Base-by-base conservation (phyloP, 2,113 vertebrate species). In the Pteruthius melanotis region DNA sequence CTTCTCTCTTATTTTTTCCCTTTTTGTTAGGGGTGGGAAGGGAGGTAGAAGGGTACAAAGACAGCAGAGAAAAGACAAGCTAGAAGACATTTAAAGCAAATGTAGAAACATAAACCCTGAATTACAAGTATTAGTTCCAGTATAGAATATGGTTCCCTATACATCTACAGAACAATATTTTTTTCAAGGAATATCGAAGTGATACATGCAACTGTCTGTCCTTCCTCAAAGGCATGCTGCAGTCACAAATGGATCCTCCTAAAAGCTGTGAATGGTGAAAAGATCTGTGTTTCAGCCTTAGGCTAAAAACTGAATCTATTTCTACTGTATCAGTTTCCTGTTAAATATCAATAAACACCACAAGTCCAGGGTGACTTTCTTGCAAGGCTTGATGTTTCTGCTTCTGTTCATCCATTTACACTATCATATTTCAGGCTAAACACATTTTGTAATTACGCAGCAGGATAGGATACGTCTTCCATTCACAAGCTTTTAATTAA, bases 401-500 rank as follows among this genome's bases (percentile, higher is more conserved):
- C 71, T 87, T 90, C 85, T 94, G 56, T 90, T 92, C 85, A 50
- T 66, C 79, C 83, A 68, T 83, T 92, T 80, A 77, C 1, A 2
- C 61, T 74, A 35, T 70, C 74, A 16, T 40, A 86, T 71, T 92
- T 82, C 79, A 86, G 54, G 63, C 83, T 92, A 80, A 95, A 59
- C 26, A 37, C 45, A 94, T 77, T 91, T 86, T 78, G 71, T 96
- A 92, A 95, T 93, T 95, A 89, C 75, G 56, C 76, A 81, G 69
- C 69, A 69, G 64, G 54, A 77, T 26, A 72, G 24, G 33, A 26
- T 83, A 81, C 0, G 0, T 92, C 79, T 90, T 84, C 79, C 88
- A 86, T 75, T 96, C 88, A 89, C 40, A 53, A 1, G 21, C 45
- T 94, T 94, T 96, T 94, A 84, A 95, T 91, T 89, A 81, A 87